Percentiles rank a stretch among this genome's conserved stretches.
These are phyloP conservation scores for Chlorops oryzae DNA, from an alignment of 1,140 invertebrate genomes.

Conservation along the genomic window DNA sequence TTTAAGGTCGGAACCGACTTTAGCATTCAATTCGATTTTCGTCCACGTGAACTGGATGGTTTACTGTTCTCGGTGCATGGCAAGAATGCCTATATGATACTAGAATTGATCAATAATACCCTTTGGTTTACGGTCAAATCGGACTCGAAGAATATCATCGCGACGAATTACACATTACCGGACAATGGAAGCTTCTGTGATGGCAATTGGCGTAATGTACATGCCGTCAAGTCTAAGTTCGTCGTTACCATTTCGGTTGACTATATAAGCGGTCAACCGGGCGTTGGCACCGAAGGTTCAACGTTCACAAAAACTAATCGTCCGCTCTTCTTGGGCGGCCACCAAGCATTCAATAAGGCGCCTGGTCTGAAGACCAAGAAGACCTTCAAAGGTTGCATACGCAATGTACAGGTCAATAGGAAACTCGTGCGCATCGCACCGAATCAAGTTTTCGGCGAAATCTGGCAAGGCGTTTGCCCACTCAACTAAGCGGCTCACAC, in stretches of 20 bases:
- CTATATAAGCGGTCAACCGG: constrained; percentile 35
- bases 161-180: constrained; percentile 62
- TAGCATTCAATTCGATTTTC: constrained; percentile 79
- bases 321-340: constrained; percentile 84
- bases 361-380: constrained; percentile 55
- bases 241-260: constrained; percentile 38
- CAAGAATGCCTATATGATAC: constrained; percentile 70
- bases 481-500: constrained; percentile 58
- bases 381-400: constrained; percentile 79
- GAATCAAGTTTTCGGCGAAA: constrained; percentile 58
- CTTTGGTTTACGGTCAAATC: constrained; percentile 80
- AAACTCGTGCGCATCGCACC: constrained; percentile 55
- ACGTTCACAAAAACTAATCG: constrained; percentile 74
- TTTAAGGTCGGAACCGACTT: constrained; percentile 73
- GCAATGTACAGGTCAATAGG: constrained; percentile 62
- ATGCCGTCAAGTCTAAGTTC: constrained; percentile 42
- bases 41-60: constrained; percentile 75
- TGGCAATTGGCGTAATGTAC: constrained; percentile 79
- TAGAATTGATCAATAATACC: constrained; percentile 82
- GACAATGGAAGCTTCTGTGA: constrained; percentile 77
- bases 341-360: constrained; percentile 56
- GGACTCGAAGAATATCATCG: constrained; percentile 68
- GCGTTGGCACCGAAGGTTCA: constrained; percentile 57
- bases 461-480: constrained; percentile 66
- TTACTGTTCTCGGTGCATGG: constrained; percentile 77